These are phyloP conservation scores for Bubo blakistoni DNA, from an alignment of 2,113 vertebrate genomes.

Conservation along the genomic window DNA sequence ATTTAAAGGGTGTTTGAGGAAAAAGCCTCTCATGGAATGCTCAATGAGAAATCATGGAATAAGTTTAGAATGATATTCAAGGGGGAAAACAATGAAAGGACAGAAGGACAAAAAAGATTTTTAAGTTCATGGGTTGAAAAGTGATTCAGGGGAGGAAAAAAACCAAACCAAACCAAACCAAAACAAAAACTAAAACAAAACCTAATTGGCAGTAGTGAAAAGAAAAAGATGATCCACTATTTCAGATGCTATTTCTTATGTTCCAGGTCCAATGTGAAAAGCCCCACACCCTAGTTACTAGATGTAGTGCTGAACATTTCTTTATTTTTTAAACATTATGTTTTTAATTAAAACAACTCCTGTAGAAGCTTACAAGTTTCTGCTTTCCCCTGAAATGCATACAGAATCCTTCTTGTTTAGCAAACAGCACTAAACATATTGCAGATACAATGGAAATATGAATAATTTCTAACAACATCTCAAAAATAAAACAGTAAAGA, in stretches of 20 bases:
- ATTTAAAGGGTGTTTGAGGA: neutral
- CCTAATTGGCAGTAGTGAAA: neutral
- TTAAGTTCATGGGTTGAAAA: neutral
- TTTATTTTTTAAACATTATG: neutral
- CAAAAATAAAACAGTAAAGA: neutral
- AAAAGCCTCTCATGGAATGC: neutral
- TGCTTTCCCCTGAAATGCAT: neutral
- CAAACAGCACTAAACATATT: neutral
- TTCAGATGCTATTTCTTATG: neutral
- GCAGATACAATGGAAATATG: neutral
- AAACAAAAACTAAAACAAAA: neutral
- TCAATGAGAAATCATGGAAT: neutral
- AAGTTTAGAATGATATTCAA: neutral
- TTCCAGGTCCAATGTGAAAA: neutral
- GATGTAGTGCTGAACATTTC: neutral
- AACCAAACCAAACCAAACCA: neutral
- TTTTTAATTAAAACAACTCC: neutral
- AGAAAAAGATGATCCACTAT: neutral
- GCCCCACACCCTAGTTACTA: accelerated
- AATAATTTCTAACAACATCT: neutral
- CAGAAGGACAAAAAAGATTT: neutral
- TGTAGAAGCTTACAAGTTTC: neutral
- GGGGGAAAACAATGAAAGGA: neutral
- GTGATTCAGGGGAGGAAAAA: neutral
- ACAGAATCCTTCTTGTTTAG: neutral